Base-by-base conservation (phyloP, 2,888 invertebrate species). In the Thymelicus lineola region DNA sequence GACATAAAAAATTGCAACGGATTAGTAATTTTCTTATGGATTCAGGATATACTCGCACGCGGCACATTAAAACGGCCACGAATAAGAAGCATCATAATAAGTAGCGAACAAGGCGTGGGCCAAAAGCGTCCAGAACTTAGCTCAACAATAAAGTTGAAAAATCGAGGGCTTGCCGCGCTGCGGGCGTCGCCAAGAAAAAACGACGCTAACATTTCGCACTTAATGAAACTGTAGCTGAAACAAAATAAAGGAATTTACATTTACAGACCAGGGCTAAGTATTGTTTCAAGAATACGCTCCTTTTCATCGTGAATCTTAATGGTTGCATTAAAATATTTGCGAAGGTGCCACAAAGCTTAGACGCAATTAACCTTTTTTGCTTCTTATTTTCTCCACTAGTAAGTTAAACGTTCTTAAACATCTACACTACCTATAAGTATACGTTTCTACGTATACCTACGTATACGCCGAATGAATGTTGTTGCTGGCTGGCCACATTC, bases 161-260 rank as follows among this genome's bases (percentile, higher is more conserved):
- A 91, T 91, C 87, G 91, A 79, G 82, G 88, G 88, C 87, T 89
- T 88, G 86, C 80, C 76, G 81, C 80, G 84, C 85, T 82, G 82
- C 86, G 84, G 86, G 87, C 86, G 86, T 82, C 86, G 87, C 85
- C 81, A 81, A 82, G 83, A 86, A 89, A 89, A 91, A 90, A 89
- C 87, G 86, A 87, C 86, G 84, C 86, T 80, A 81, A 87, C 91
- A 89, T 88, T 88, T 91, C 88, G 90, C 91, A 92, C 91, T 89
- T 92, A 93, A 92, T 92, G 91, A 92, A 93, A 91, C 91, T 89
- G 91, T 90, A 83, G 86, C 87, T 79, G 86, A 87, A 91, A 90
- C 86, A 88, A 89, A 90, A 91, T 90, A 90, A 89, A 90, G 85
- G 87, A 89, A 84, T 82, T 80, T 77, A 85, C 86, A 87, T 90